Conservation (phyloP, 1,140 invertebrate genomes). For the Plodia interpunctella region DNA sequence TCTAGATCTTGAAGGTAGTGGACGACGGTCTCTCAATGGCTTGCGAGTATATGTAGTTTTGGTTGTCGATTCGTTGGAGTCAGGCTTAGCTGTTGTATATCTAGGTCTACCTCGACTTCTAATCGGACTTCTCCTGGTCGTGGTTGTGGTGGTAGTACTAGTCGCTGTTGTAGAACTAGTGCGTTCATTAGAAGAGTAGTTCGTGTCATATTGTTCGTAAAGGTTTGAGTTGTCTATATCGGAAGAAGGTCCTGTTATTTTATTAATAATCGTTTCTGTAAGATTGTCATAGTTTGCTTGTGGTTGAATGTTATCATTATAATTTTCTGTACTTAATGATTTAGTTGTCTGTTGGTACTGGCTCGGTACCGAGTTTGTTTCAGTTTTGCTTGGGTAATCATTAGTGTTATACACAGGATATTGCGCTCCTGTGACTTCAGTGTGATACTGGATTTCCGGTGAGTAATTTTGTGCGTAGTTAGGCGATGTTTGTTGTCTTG, state of each 20-base stretch:
- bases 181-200: conserved; percentile 33
- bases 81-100: conserved; percentile 52
- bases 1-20: conserved; percentile 49
- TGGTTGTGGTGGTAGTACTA: conserved; percentile 53
- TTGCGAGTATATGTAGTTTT: conserved; percentile 58
- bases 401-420: conserved; percentile 44
- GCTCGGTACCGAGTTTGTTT: conserved; percentile 15
- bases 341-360: conserved; percentile 14
- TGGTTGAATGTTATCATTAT: conserved; percentile 19
- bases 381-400: conserved; percentile 39
- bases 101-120: conserved; percentile 63
- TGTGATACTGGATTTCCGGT: conserved; percentile 58
- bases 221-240: conserved; percentile 27
- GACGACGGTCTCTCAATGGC: conserved; percentile 69
- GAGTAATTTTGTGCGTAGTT: conserved; percentile 52
- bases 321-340: conserved; percentile 14
- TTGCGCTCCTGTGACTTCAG: conserved; percentile 40
- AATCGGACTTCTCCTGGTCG: conserved; percentile 58
- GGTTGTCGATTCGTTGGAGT: conserved; percentile 58
- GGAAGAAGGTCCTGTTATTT: conserved; percentile 26
- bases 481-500: conserved; percentile 37
- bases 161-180: conserved; percentile 34
- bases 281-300: conserved; percentile 30
- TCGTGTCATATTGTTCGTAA: conserved; percentile 49
- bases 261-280: conserved; percentile 27